Evolutionary conservation across 2,888 invertebrate genomes (phyloP).

Genomic region (Linnaemya tessellans): DNA sequence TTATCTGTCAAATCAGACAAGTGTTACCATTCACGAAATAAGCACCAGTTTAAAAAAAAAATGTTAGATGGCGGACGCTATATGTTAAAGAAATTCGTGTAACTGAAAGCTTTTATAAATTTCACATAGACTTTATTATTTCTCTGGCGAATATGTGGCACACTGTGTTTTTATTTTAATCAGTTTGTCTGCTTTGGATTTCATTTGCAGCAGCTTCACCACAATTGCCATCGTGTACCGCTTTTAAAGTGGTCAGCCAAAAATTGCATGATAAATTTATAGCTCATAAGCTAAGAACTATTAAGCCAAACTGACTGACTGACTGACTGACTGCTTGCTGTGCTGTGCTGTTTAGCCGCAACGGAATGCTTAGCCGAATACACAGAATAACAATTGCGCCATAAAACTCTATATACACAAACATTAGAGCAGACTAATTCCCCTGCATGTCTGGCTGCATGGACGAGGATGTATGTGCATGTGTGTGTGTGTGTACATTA

Average conservation of each 20-base stretch:
- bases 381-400: not conserved
- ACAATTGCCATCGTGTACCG: constrained; percentile 9
- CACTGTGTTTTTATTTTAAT: not conserved
- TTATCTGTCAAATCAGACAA: too few species aligned
- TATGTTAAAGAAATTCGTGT: too few species aligned
- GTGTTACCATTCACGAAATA: too few species aligned
- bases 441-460: not conserved
- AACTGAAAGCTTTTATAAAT: too few species aligned
- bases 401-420: not conserved
- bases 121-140: too few species aligned
- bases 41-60: too few species aligned
- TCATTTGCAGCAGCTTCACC: not conserved
- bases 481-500: not conserved
- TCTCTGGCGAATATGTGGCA: too few species aligned
- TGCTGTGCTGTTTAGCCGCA: constrained; percentile 30
- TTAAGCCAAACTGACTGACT: constrained; percentile 13
- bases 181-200: not conserved
- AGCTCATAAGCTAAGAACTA: constrained; percentile 26
- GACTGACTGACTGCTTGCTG: not conserved
- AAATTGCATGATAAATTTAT: constrained; percentile 54
- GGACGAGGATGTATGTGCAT: not conserved
- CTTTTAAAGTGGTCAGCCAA: constrained; percentile 49
- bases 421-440: not conserved
- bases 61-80: too few species aligned
- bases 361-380: constrained; percentile 2